Conservation (phyloP, 1,140 invertebrate species). For the Ostrea denselamellosa region DNA sequence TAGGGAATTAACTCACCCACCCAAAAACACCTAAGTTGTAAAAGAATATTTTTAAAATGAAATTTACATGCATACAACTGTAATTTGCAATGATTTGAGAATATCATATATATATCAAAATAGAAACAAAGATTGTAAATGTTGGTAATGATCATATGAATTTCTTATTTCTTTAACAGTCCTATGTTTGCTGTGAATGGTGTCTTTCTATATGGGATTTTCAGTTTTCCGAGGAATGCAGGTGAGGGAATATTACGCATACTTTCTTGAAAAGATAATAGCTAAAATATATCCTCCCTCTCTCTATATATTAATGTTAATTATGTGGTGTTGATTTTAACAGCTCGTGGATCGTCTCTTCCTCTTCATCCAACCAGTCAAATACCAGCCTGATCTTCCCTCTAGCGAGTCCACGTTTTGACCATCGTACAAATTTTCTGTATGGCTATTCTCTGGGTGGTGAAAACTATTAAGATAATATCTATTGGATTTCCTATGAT, state of each 20-base stretch:
- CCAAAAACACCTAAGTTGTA: no score
- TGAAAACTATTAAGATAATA: constrained; percentile 96
- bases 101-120: no score
- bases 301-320: background rate
- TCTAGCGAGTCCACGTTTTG: constrained; percentile 95
- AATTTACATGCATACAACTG: no score
- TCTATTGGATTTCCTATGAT: constrained; percentile 98
- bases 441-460: constrained; percentile 94
- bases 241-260: constrained; percentile 58
- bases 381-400: constrained; percentile 88
- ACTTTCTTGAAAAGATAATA: no score
- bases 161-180: constrained; percentile 55
- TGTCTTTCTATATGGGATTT: constrained; percentile 99
- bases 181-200: constrained; percentile 95
- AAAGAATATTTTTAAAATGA: no score
- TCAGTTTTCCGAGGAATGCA: constrained; percentile 94
- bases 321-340: constrained; percentile 92
- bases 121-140: no score
- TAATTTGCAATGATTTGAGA: no score
- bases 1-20: no score
- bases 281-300: background rate
- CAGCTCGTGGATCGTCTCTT: constrained; percentile 93
- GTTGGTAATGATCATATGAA: background rate
- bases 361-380: constrained; percentile 93
- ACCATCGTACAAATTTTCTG: constrained; percentile 95